A percentile compares a stretch with the other conserved stretches of the same genome.
Conservation (phyloP, 2,797 vertebrate genomes). For the Macropus fuliginosus region DNA sequence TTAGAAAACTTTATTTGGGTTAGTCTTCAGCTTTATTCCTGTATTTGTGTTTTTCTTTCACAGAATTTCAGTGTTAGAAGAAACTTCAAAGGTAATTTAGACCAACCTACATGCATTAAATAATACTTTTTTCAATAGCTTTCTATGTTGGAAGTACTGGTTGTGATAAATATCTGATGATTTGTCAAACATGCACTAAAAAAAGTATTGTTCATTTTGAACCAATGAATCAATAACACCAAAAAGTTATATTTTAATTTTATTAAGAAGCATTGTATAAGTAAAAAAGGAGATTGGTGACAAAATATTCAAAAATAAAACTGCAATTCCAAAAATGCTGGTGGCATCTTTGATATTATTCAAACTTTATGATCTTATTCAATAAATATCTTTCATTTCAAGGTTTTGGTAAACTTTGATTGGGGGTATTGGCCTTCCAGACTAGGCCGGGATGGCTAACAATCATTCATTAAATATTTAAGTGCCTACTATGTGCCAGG, state of each 20-base stretch:
- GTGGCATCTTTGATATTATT: neutral
- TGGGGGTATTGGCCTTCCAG: neutral
- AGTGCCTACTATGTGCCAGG: no score
- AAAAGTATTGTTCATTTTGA: neutral
- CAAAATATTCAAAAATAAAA: neutral
- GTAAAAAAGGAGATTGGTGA: neutral
- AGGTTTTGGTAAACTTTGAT: neutral
- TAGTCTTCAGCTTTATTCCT: conserved; percentile 1
- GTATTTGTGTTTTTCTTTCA: neutral
- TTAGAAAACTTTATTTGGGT: neutral
- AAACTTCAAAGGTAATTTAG: neutral
- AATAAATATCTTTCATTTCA: neutral
- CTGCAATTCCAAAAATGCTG: neutral
- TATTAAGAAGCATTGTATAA: neutral
- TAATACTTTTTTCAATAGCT: neutral
- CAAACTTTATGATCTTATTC: neutral
- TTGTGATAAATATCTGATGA: neutral
- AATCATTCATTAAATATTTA: neutral
- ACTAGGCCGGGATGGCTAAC: neutral
- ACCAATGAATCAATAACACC: neutral
- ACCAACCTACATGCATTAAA: neutral
- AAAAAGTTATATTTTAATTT: neutral
- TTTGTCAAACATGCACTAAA: conserved; percentile 3
- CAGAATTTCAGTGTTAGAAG: neutral
- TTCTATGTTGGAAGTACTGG: neutral